A percentile compares a stretch with the other conserved stretches of the same genome.
phyloP scores from a whole-genome alignment of 2,888 invertebrate species.

The Cryptophagus acutangulus region DNA sequence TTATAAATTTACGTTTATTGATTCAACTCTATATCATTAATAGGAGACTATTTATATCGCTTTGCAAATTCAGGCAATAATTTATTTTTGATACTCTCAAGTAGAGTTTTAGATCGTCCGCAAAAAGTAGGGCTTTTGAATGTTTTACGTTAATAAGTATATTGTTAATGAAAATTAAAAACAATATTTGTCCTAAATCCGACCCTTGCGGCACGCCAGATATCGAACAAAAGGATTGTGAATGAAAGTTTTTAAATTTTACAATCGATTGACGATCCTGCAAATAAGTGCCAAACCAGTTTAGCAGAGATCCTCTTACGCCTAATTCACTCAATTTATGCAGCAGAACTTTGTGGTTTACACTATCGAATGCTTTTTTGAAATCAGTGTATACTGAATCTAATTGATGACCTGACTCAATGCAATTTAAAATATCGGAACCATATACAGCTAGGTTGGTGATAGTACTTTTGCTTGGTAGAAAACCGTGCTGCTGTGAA shows the following conservation, averaged over 20 bases:
- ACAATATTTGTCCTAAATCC: background rate
- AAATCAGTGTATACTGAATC: slow-evolving; percentile 3
- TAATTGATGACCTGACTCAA: background rate
- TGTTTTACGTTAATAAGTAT: background rate
- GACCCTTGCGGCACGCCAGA: slow-evolving; percentile 3
- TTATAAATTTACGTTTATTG: background rate
- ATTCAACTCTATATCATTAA: background rate
- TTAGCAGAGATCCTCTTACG: background rate
- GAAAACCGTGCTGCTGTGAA: slow-evolving; percentile 1
- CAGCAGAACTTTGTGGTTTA: background rate
- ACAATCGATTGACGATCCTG: background rate
- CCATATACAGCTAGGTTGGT: slow-evolving; percentile 2
- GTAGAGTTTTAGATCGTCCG: slow-evolving; percentile 4
- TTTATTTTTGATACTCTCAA: background rate
- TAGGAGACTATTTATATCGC: background rate
- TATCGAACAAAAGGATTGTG: background rate
- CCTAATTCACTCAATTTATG: background rate
- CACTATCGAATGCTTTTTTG: slow-evolving; percentile 1
- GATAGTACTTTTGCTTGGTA: background rate
- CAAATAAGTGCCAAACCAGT: background rate
- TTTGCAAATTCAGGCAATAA: slow-evolving; percentile 3
- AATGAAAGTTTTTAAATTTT: background rate
- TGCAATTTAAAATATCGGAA: background rate
- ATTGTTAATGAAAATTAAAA: slow-evolving; percentile 4
- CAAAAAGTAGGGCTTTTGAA: slow-evolving; percentile 1